A percentile compares a stretch with the other conserved stretches of the same genome.
phyloP scores from a whole-genome alignment of 2,113 vertebrate species.

The Tragelaphus scriptus region DNA sequence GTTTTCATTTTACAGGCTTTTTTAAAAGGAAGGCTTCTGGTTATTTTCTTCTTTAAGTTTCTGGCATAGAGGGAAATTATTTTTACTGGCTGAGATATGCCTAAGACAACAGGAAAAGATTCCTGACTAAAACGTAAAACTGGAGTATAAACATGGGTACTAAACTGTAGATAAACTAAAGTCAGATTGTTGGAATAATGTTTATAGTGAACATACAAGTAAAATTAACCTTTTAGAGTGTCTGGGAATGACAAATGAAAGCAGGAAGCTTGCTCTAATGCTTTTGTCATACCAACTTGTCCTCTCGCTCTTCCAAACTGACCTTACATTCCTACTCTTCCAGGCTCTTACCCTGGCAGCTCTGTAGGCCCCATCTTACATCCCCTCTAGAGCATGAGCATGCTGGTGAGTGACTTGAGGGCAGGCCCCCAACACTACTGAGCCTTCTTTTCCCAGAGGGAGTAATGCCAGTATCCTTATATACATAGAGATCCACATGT shows the following conservation, averaged over 20 bases:
- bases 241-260: background rate
- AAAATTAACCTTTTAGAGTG: background rate
- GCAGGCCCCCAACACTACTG: background rate
- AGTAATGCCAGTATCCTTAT: background rate
- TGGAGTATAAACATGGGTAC: background rate
- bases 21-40: background rate
- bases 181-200: background rate
- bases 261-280: background rate
- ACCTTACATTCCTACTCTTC: background rate
- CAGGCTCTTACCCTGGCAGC: background rate
- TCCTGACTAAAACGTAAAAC: constrained; percentile 13
- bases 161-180: background rate
- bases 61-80: background rate
- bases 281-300: background rate
- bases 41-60: constrained; percentile 35
- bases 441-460: background rate
- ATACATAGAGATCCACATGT: background rate
- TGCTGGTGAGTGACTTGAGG: background rate
- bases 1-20: constrained; percentile 9
- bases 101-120: background rate
- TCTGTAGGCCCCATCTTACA: background rate
- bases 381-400: background rate
- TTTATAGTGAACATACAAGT: background rate
- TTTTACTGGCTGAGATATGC: constrained; percentile 1
- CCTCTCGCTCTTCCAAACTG: background rate